Conservation (phyloP, 2,113 vertebrate genomes). For the Crypturellus undulatus region DNA sequence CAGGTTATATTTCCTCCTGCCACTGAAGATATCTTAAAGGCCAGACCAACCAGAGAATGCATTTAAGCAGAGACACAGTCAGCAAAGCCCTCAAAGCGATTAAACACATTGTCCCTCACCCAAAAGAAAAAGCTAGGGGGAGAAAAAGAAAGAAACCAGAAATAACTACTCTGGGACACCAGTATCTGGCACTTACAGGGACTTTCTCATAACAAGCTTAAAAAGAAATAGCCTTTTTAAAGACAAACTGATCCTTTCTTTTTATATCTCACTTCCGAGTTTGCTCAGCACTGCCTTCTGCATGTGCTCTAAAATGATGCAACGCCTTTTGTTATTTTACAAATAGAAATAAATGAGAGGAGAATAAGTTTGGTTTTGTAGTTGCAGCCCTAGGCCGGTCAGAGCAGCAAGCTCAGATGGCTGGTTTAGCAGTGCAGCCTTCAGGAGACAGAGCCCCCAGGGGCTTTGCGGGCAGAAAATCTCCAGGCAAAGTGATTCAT, state of each 20-base stretch:
- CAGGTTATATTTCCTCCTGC: not conserved
- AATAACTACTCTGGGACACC: not conserved
- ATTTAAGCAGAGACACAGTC: not conserved
- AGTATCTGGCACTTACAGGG: not conserved
- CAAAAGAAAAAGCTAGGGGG: too few species aligned
- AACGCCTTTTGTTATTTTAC: not conserved
- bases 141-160: fast-evolving
- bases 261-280: not conserved
- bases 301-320: fast-evolving
- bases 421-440: constrained; percentile 3
- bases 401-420: constrained; percentile 48
- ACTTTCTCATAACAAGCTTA: not conserved
- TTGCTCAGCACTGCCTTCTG: not conserved
- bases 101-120: not conserved
- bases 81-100: not conserved
- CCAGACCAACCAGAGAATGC: not conserved
- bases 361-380: not conserved
- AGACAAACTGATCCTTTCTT: not conserved
- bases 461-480: constrained; percentile 34
- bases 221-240: not conserved
- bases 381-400: not conserved
- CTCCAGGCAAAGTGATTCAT: constrained; percentile 67
- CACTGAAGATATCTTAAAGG: not conserved
- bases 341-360: not conserved
- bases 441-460: constrained; percentile 19